phyloP scores from a whole-genome alignment of 2,113 vertebrate genomes.

The Platichthys flesus region DNA sequence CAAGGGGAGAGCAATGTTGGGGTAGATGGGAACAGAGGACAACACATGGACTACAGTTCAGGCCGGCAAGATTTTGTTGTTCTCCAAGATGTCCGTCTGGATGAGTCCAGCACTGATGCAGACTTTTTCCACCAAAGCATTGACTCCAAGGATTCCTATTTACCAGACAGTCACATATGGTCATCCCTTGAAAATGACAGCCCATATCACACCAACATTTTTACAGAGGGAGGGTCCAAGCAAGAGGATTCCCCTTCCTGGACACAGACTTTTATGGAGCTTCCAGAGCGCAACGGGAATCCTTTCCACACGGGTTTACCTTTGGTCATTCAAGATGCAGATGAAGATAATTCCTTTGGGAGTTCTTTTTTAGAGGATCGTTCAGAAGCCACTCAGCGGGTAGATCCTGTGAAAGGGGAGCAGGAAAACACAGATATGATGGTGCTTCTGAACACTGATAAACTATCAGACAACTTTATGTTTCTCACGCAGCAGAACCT shows the following conservation, averaged over 20 bases:
- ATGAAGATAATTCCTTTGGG: constrained; percentile 45
- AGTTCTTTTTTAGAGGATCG: constrained; percentile 78
- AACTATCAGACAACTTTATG: constrained; percentile 88
- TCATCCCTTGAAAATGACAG: constrained; percentile 85
- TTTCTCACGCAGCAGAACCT: constrained; percentile 91
- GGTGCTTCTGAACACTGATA: constrained; percentile 80
- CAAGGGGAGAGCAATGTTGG: constrained; percentile 83
- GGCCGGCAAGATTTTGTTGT: constrained; percentile 78
- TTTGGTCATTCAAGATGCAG: constrained; percentile 36
- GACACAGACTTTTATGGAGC: constrained; percentile 80
- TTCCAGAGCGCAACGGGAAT: constrained; percentile 82
- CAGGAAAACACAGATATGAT: constrained; percentile 62
- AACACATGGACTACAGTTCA: constrained; percentile 74
- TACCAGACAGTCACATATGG: constrained; percentile 84
- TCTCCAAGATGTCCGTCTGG: constrained; percentile 85
- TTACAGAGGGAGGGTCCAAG: constrained; percentile 82
- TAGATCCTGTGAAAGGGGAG: constrained; percentile 50
- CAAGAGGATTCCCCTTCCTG: constrained; percentile 79
- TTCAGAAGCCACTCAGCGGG: constrained; percentile 66
- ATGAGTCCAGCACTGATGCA: constrained; percentile 90
- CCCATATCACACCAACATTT: constrained; percentile 87
- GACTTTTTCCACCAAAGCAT: constrained; percentile 89
- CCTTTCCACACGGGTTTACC: constrained; percentile 65
- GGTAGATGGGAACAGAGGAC: constrained; percentile 78
- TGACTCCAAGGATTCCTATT: constrained; percentile 85